These are phyloP conservation scores for Dasypolia templi DNA, from an alignment of 2,888 invertebrate species.

Conservation along the genomic window DNA sequence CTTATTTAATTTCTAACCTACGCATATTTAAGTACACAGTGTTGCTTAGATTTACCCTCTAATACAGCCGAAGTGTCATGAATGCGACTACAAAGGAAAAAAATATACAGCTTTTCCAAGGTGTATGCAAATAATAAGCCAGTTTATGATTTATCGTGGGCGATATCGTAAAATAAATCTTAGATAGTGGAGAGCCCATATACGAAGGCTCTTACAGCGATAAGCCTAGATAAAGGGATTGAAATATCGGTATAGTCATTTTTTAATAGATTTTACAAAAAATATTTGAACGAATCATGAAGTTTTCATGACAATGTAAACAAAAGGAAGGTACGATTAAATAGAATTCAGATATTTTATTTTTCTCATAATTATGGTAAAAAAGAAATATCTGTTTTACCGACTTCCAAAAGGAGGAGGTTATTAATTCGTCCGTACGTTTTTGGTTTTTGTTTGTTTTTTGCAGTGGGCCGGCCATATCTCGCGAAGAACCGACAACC, in stretches of 20 bases:
- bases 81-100: neutral
- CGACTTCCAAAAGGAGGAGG: too few relatives aligned
- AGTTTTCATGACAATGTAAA: neutral
- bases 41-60: neutral
- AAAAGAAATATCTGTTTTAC: too few relatives aligned
- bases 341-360: neutral
- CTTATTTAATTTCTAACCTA: neutral
- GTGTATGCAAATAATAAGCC: slow-evolving; percentile 45
- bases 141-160: slow-evolving; percentile 41
- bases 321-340: neutral
- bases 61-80: neutral
- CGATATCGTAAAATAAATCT: slow-evolving; percentile 51
- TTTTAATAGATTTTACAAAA: neutral
- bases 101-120: slow-evolving; percentile 15
- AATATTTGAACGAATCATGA: neutral
- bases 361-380: too few relatives aligned
- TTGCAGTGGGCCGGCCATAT: too few relatives aligned
- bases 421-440: too few relatives aligned
- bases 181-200: slow-evolving; percentile 22
- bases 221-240: slow-evolving; percentile 20
- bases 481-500: too few relatives aligned
- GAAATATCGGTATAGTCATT: slow-evolving; percentile 23
- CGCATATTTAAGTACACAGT: neutral
- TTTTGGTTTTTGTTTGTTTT: too few relatives aligned
- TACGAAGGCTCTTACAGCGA: slow-evolving; percentile 8